Percentiles rank a stretch among this genome's conserved stretches.
Evolutionary conservation across 92 coral and sea anemone genomes (phyloP).

Genomic region (Porites lobata): DNA sequence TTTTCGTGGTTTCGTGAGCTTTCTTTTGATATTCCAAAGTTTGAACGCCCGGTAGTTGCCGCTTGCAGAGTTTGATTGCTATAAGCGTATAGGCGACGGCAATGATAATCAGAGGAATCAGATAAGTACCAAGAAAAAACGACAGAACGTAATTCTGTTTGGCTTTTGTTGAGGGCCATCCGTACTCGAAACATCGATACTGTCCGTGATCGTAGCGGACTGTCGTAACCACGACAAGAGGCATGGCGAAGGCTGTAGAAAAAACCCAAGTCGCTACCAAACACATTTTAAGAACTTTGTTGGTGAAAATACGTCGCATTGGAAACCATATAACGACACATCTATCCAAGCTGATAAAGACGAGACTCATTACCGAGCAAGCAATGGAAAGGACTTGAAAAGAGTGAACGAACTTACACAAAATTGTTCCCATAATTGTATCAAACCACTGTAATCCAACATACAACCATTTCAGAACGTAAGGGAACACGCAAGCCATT

Average conservation of each 20-base stretch:
- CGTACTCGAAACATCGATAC: conserved; percentile 50
- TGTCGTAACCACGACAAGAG: conserved; percentile 59
- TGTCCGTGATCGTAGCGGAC: conserved; percentile 5
- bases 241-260: conserved; percentile 63
- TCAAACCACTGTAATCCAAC: conserved; percentile 76
- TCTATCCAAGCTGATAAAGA: conserved; percentile 81
- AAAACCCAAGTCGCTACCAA: conserved; percentile 71
- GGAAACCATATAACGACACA: conserved; percentile 80
- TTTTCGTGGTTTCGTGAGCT: conserved; percentile 79
- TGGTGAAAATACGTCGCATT: conserved; percentile 59
- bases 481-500: conserved; percentile 75
- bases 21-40: conserved; percentile 81
- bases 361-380: conserved; percentile 78
- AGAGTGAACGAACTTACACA: conserved; percentile 77
- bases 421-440: conserved; percentile 56
- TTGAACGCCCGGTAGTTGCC: conserved; percentile 84
- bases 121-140: conserved; percentile 65
- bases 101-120: conserved; percentile 73
- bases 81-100: conserved; percentile 68
- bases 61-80: conserved; percentile 71
- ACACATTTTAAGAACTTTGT: conserved; percentile 64
- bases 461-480: conserved; percentile 72
- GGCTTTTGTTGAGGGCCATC: conserved; percentile 1
- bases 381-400: conserved; percentile 69
- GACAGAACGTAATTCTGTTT: conserved; percentile 26